Base-by-base conservation (phyloP, 37 sponge, comb jelly and placozoan species). In the Theonella swinhoei region DNA sequence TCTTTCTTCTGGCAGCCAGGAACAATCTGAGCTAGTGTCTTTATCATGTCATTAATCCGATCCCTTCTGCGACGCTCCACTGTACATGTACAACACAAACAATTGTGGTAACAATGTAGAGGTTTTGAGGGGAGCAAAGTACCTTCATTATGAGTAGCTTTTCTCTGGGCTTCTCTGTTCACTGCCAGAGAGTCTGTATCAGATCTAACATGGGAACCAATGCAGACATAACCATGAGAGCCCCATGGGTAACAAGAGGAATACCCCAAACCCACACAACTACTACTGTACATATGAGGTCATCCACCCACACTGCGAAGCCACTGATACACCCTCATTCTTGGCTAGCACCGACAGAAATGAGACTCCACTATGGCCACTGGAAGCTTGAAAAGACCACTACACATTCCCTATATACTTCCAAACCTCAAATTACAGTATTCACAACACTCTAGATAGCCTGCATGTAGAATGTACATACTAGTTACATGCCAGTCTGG, bases 1-100 rank as follows among this genome's bases (percentile, higher is more conserved):
- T 84, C 89, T 73, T 93, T 94, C 82, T 96, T 91, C 90, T 96
- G 95, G 71, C 97, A 96, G 29, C 86, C 95, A 25, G 97, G 97
- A 25, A 97, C 92, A 41, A 97, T 74, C 87, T 91, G 86, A 23
- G 94, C 95, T 28, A 97, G 76, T 24, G 74, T 89, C 75, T 88
- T 84, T n/a, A 91, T 97, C 86, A 94, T 79, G 60, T 84, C 88
- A 81, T 97, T 97, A 79, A 97, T 97, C 39, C 92, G 81, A 66
- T 97, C 97, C 43, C 97, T 79, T 41, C 97, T 39, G 9, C 97
- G 68, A 2, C 97, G 61, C 82, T 97, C 97, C 67, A 97, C 94
- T 97, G 65, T 33, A 73, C 22, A 0, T 4, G 9, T n/a, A 4
- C 7, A 42, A 58, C 59, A 76, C 7, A 7, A 59, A 76, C 33